These are phyloP conservation scores for Cryptotis parvus DNA, from an alignment of 2,113 vertebrate species.

Conservation along the genomic window DNA sequence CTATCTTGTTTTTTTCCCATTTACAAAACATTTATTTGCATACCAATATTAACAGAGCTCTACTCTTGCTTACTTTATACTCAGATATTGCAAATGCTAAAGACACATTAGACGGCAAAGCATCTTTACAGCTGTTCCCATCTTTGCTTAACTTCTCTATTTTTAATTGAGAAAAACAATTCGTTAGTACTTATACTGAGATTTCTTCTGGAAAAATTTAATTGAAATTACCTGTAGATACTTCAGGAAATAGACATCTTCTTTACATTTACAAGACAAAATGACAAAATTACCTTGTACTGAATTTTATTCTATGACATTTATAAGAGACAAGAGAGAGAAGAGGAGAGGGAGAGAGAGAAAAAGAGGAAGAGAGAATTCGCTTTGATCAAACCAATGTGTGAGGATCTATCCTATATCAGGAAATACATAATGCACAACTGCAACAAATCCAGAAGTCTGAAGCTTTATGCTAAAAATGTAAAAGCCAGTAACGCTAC, in stretches of 20 bases:
- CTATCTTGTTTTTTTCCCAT: not conserved
- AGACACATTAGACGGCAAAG: not conserved
- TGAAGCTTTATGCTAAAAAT: not conserved
- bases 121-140: not conserved
- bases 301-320: constrained; percentile 22
- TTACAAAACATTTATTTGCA: constrained; percentile 52
- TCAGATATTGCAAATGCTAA: constrained; percentile 65
- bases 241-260: constrained; percentile 54
- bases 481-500: not conserved
- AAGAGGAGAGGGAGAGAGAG: not conserved
- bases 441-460: not conserved
- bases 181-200: not conserved
- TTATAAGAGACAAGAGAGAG: not conserved
- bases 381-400: not conserved
- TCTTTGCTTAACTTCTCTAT: constrained; percentile 23
- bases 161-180: not conserved
- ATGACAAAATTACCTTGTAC: not conserved
- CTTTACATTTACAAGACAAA: constrained; percentile 9
- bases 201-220: too few relatives aligned
- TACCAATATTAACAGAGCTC: constrained; percentile 59
- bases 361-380: not conserved
- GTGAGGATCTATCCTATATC: not conserved
- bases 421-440: not conserved
- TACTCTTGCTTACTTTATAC: constrained; percentile 50
- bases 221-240: not conserved